A percentile compares a stretch with the other conserved stretches of the same genome.
Evolutionary conservation across 1,140 invertebrate genomes (phyloP).

Genomic region (Orius laevigatus): DNA sequence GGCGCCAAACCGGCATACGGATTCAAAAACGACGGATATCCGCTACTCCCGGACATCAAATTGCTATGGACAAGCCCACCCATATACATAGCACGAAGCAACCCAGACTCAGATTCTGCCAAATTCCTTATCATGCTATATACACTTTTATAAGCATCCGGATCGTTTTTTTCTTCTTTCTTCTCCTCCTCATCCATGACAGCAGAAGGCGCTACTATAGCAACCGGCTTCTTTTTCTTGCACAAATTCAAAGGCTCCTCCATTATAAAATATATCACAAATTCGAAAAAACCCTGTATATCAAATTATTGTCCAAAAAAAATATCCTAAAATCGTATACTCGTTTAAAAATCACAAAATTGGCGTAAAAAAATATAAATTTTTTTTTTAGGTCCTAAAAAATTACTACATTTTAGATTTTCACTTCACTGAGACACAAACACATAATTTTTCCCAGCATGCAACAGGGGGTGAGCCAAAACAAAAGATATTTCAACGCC

Average conservation of each 20-base stretch:
- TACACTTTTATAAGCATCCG: constrained; percentile 15
- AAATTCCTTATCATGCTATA: constrained; percentile 21
- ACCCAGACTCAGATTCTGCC: constrained; percentile 34
- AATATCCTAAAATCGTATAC: no score
- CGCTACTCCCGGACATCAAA: constrained; percentile 7
- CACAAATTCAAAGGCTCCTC: constrained; percentile 27
- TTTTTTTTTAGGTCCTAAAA: not conserved
- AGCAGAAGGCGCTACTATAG: constrained; percentile 29
- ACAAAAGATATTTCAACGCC: constrained; percentile 21
- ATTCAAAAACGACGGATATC: not conserved
- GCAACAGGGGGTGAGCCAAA: constrained; percentile 19
- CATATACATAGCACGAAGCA: constrained; percentile 41
- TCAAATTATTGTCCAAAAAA: not conserved
- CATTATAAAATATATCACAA: constrained; percentile 9
- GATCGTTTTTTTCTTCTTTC: constrained; percentile 18
- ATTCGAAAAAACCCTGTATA: not conserved
- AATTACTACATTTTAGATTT: not conserved
- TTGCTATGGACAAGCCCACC: constrained; percentile 28
- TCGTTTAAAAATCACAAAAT: constrained; percentile 1
- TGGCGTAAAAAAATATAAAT: not conserved
- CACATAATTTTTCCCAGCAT: constrained; percentile 17
- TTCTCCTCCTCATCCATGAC: constrained; percentile 20
- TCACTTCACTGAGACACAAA: constrained; percentile 1
- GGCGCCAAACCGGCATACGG: not conserved
- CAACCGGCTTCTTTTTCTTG: constrained; percentile 31